Evolutionary conservation across 2,888 invertebrate genomes (phyloP), one percentile per base, ranked within the genome.

Genomic region (Drosophila borealis): DNA sequence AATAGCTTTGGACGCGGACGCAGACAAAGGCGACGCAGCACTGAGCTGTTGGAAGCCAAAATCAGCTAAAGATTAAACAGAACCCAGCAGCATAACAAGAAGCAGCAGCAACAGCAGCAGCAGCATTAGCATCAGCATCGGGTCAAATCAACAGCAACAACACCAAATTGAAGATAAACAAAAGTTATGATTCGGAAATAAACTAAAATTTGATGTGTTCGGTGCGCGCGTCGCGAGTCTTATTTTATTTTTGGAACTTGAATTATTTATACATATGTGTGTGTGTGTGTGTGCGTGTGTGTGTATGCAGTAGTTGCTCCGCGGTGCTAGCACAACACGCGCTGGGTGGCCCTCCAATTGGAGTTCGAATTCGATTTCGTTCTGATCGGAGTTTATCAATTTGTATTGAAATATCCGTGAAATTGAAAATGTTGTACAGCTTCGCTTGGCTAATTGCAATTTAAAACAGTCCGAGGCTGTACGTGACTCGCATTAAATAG

Each of bases 181-280:
- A 88, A 82, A 82, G 82, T 83, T 83, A 83, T 83, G 88, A 82
- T 77, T 84, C 79, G 79, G 81, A 82, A 82, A 88, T 82, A 82
- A 83, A 88, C 77, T 69, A 83, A 81, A 87, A 74, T 74, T 85
- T 72, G 71, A 77, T 85, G 77, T 77, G 76, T 68, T 72, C 71
- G 64, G 68, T 51, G 69, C 62, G 68, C 49, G 64, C 78, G 66
- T 63, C 76, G 88, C 79, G 69, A 67, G 54, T 57, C 66, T 68
- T 50, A 42, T 66, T 55, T 70, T 70, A 62, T 76, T 75, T 77
- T 77, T 61, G 75, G 78, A 72, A 75, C 77, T 63, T 60, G 9
- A 53, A 66, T 57, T 54, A 57, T 62, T 46, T 61, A 21, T 45
- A 21, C 5, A 29, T 4, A 34, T 10, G 11, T 29, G 14, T 44